A percentile compares a stretch with the other conserved stretches of the same genome.
These are phyloP conservation scores for Notarius lentiginosus DNA, from an alignment of 2,113 vertebrate species.

Conservation along the genomic window DNA sequence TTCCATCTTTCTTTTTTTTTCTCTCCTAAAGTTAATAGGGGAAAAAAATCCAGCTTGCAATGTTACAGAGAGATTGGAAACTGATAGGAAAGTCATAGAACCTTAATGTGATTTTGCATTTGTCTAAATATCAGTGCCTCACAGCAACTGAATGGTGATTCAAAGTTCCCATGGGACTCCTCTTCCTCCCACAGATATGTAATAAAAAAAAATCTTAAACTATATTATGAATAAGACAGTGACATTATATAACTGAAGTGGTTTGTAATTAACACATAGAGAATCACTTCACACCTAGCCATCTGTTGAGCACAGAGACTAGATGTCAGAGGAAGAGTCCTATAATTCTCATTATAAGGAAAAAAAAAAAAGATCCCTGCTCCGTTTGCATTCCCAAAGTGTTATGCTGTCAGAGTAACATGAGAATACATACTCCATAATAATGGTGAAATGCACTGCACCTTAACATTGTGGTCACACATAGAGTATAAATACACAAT, in stretches of 20 bases:
- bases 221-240: slow-evolving; percentile 13
- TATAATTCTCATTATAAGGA: not conserved
- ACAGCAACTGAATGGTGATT: not conserved
- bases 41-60: not conserved
- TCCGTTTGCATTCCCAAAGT: not conserved
- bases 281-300: slow-evolving; percentile 46
- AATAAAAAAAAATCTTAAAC: not conserved
- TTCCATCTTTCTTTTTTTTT: not conserved
- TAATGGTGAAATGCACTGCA: not conserved
- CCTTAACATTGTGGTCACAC: not conserved
- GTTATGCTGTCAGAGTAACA: not conserved
- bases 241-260: slow-evolving; percentile 27
- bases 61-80: not conserved
- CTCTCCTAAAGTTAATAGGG: not conserved
- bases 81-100: not conserved
- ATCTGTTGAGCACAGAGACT: slow-evolving; percentile 35
- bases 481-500: not conserved
- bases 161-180: not conserved
- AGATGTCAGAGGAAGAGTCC: slow-evolving; percentile 14
- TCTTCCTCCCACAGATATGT: not conserved
- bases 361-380: not conserved
- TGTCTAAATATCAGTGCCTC: not conserved
- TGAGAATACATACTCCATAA: not conserved
- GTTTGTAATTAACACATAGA: slow-evolving; percentile 49
- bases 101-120: not conserved